Evolutionary conservation across 1,140 invertebrate genomes (phyloP), one percentile per base, ranked within the genome.

Genomic region (Drosophila biarmipes): DNA sequence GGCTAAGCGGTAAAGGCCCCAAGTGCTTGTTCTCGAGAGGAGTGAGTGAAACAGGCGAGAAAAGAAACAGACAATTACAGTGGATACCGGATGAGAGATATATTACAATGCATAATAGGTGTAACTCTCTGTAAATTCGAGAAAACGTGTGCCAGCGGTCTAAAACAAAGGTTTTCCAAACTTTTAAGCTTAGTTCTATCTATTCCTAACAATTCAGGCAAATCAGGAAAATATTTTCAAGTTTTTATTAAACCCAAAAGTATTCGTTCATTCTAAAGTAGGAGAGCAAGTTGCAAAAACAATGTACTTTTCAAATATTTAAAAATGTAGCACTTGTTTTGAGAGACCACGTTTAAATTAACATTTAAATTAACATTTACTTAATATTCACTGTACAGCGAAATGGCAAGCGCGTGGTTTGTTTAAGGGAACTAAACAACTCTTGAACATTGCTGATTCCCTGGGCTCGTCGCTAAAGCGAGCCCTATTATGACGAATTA

Each of bases 401-500:
- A 57, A 76, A 56, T 43, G 48, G 12, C 37, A 29, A 24, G 49
- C 51, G 38, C 42, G 51, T 49, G 54, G 31, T 77, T 54, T 38
- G 51, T 37, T 54, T 34, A 59, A 38, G 19, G 53, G 35, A 42
- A 35, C 35, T 35, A 45, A 38, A 64, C 34, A 34, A n/a, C 63
- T 66, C 62, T 63, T 24, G 34, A 48, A 48, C 5, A 10, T 64
- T 45, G 14, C 12, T 14, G 8, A 15, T 38, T 24, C 17, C 17
- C 42, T 24, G 58, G 42, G 59, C 17, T 37, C 38, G 17, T 27
- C 34, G 24, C 31, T 38, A 57, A 57, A 38, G 14, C 35, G 15
- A 61, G 38, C 53, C 35, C 27, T 27, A 46, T 40, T 29, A 69
- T 69, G 49, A 56, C 43, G 66, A 54, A 69, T 56, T 56, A 56